Conservation (phyloP, 2,888 invertebrate genomes). For the Megastigmus dorsalis region DNA sequence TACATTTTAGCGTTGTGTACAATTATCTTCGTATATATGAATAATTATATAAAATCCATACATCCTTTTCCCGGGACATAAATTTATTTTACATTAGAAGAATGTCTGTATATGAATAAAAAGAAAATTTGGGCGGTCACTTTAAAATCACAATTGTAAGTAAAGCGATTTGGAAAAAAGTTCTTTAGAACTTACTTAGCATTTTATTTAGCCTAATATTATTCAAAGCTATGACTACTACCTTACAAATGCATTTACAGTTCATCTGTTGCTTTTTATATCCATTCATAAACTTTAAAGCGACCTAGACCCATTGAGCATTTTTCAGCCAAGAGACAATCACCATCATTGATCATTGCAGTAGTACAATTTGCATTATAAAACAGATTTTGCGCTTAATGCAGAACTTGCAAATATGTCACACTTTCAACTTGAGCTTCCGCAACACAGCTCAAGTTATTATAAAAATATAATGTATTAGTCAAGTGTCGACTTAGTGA, state of each 20-base stretch:
- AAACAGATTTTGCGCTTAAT: conserved; percentile 15
- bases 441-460: conserved; percentile 41
- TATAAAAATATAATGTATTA: conserved; percentile 70
- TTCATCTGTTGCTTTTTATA: conserved; percentile 28
- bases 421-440: conserved; percentile 29
- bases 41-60: conserved; percentile 16
- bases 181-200: conserved; percentile 31
- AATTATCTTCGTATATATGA: not conserved
- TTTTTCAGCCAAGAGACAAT: conserved; percentile 36
- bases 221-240: conserved; percentile 47
- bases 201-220: conserved; percentile 47
- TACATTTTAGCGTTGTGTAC: not conserved
- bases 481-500: conserved; percentile 63
- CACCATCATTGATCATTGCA: conserved; percentile 31
- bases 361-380: conserved; percentile 19
- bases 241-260: conserved; percentile 50
- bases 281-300: conserved; percentile 44
- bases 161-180: conserved; percentile 33
- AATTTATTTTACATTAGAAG: conserved; percentile 24
- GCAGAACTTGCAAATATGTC: conserved; percentile 34
- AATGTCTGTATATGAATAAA: conserved; percentile 53
- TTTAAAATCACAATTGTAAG: conserved; percentile 48
- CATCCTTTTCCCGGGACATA: conserved; percentile 30
- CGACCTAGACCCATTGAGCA: conserved; percentile 26
- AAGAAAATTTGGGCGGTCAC: conserved; percentile 55